These are phyloP conservation scores for Melanotus villosus DNA, from an alignment of 2,888 invertebrate species.

Conservation along the genomic window DNA sequence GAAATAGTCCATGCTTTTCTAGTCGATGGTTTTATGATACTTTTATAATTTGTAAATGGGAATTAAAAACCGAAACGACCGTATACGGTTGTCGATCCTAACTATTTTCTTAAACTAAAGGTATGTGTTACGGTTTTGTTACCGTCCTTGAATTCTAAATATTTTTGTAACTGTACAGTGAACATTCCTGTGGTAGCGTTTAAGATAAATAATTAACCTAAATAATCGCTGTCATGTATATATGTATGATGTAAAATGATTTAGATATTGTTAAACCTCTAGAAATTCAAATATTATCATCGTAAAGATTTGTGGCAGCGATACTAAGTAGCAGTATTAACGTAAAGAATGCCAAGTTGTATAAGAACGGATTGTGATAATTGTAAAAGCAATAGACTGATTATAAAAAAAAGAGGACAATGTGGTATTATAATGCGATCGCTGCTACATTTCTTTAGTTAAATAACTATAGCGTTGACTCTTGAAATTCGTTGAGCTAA, in stretches of 20 bases:
- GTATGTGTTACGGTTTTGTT: conserved; percentile 28
- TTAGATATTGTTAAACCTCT: neutral
- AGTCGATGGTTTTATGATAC: conserved; percentile 3
- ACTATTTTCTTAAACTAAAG: conserved; percentile 18
- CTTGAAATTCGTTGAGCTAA: neutral
- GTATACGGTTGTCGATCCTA: conserved; percentile 7
- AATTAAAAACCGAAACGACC: neutral
- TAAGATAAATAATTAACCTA: conserved; percentile 2
- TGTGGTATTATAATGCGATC: neutral
- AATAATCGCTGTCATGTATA: conserved; percentile 12
- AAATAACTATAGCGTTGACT: neutral
- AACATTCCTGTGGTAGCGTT: conserved; percentile 45
- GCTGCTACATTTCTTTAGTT: conserved; percentile 16
- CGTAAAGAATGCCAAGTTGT: neutral
- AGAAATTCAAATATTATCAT: neutral
- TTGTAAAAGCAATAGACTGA: conserved; percentile 6
- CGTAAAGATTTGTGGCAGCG: conserved; percentile 10
- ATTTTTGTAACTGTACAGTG: conserved; percentile 46
- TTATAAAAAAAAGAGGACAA: neutral
- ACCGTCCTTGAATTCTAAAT: conserved; percentile 34
- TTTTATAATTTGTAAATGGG: neutral
- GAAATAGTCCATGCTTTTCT: conserved; percentile 8
- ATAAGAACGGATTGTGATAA: conserved; percentile 11
- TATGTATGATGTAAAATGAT: conserved; percentile 18
- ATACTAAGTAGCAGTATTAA: conserved; percentile 6